Conservation (phyloP, 92 coral and sea anemone genomes). For the Plumapathes pennacea region DNA sequence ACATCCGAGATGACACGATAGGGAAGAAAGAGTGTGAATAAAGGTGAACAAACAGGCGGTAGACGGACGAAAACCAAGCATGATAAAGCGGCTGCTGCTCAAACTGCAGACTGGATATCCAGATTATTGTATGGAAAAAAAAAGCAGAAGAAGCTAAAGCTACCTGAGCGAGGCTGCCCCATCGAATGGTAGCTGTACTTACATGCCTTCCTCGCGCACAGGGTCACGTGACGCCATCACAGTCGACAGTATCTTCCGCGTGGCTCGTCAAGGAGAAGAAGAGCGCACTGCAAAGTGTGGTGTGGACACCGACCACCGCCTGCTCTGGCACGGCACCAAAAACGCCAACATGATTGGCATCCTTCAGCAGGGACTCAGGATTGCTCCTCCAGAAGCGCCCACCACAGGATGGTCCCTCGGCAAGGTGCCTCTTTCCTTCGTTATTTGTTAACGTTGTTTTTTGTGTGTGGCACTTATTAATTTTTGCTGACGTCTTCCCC, state of each 20-base stretch:
- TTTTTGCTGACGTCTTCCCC: neutral
- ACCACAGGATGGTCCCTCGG: conserved; percentile 75
- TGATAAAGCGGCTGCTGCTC: too few species aligned
- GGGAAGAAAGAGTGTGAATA: too few species aligned
- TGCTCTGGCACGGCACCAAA: conserved; percentile 84
- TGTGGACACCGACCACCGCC: conserved; percentile 69
- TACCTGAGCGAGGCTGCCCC: too few species aligned
- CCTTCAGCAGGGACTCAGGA: conserved; percentile 75
- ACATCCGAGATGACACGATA: too few species aligned
- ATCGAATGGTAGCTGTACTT: too few species aligned
- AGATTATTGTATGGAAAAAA: too few species aligned
- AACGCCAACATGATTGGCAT: conserved; percentile 70
- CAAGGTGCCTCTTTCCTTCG: conserved; percentile 28
- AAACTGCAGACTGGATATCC: too few species aligned
- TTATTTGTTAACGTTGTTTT: neutral
- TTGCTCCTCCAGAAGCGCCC: conserved; percentile 82
- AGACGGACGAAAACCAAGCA: too few species aligned
- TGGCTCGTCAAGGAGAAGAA: conserved; percentile 72
- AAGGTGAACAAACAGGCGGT: too few species aligned
- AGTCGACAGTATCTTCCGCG: conserved; percentile 57
- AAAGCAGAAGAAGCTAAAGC: too few species aligned
- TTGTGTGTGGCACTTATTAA: neutral
- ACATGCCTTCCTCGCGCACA: neutral
- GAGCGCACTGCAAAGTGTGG: conserved; percentile 62
- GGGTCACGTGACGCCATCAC: neutral